Conservation (phyloP, 2,888 invertebrate species). For the Netelia inedita region DNA sequence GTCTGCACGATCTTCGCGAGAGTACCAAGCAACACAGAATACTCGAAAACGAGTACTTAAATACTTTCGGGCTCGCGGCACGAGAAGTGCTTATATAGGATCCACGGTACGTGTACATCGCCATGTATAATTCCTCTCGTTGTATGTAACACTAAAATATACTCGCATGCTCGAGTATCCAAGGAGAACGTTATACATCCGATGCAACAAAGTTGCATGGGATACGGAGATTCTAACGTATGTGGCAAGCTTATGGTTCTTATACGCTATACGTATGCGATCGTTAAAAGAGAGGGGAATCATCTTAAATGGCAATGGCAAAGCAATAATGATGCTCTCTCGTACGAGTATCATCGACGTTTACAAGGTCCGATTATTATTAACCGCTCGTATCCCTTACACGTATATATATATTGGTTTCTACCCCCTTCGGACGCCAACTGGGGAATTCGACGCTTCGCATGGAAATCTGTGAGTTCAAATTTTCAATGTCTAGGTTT, state of each 20-base stretch:
- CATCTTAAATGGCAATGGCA: conserved; percentile 72
- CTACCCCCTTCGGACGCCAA: conserved; percentile 15
- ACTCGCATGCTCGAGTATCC: conserved; percentile 37
- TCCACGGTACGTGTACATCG: background rate
- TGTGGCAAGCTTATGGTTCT: conserved; percentile 19
- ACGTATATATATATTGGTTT: conserved; percentile 12
- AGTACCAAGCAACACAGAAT: conserved; percentile 4
- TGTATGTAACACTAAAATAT: conserved; percentile 37
- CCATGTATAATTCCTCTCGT: conserved; percentile 18
- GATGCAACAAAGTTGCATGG: conserved; percentile 54
- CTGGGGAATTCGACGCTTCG: background rate
- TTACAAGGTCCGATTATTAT: conserved; percentile 73
- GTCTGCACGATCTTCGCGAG: conserved; percentile 32
- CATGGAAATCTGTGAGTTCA: background rate
- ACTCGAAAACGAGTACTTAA: conserved; percentile 28
- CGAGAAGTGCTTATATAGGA: conserved; percentile 7
- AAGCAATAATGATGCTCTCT: conserved; percentile 71
- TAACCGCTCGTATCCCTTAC: conserved; percentile 41
- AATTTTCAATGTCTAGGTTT: background rate
- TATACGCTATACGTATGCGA: conserved; percentile 9
- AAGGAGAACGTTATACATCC: background rate
- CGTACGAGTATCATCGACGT: conserved; percentile 62
- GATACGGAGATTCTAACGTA: conserved; percentile 18
- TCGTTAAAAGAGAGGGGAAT: conserved; percentile 44
- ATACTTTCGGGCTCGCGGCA: conserved; percentile 14